phyloP scores from a whole-genome alignment of 2,113 vertebrate species.

The Hemicordylus capensis region DNA sequence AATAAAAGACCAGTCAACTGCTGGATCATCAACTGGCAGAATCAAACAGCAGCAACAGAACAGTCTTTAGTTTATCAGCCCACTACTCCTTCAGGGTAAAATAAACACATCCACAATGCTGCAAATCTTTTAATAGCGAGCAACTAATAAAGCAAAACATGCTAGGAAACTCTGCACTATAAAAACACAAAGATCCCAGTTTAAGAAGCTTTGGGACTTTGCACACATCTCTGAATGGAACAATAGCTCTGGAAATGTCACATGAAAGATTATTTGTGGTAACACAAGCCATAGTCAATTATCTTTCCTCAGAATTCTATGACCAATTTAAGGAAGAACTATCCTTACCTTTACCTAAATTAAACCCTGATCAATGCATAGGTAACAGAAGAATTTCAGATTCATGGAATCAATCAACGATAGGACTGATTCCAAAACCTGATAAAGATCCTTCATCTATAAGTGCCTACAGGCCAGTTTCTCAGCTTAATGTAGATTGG shows the following conservation, averaged over 20 bases:
- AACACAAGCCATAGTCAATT: too few relatives aligned
- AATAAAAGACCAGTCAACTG: background rate
- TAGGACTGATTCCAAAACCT: too few relatives aligned
- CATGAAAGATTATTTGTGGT: background rate
- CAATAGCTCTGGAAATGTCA: background rate
- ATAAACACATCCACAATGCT: background rate
- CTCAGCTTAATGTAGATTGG: too few relatives aligned
- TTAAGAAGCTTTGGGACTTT: background rate
- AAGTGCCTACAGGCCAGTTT: too few relatives aligned
- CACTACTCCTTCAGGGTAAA: fast-evolving
- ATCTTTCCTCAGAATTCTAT: too few relatives aligned
- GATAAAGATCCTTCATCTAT: too few relatives aligned
- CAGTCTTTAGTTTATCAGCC: background rate
- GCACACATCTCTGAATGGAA: background rate
- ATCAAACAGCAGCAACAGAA: background rate
- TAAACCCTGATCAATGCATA: too few relatives aligned
- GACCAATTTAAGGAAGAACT: too few relatives aligned
- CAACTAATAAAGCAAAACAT: background rate
- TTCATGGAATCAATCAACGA: too few relatives aligned
- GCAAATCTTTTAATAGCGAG: fast-evolving
- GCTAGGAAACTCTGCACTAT: background rate
- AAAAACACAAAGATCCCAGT: background rate
- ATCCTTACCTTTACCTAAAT: too few relatives aligned
- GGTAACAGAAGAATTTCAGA: too few relatives aligned
- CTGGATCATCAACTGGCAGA: background rate